Evolutionary conservation across 2,888 invertebrate genomes (phyloP), one percentile per base, ranked within the genome.

Genomic region (Epirrhoe tristata): DNA sequence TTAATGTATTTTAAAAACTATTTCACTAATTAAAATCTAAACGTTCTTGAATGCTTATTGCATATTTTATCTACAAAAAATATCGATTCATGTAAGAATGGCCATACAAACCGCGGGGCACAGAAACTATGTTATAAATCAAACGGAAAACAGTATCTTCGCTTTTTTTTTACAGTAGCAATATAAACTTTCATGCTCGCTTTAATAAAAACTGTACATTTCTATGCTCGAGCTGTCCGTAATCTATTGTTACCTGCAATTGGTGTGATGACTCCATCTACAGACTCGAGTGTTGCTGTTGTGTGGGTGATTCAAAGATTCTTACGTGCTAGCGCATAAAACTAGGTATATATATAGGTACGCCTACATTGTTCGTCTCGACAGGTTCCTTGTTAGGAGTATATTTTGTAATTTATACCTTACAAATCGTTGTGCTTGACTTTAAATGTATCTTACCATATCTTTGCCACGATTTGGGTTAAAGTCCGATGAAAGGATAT

Each of bases 251-350:
- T 58, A 58, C 43, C 58, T 66, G 54, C 62, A 58, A 34, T 54
- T 54, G 56, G 8, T 65, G 14, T 55, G 66, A 66, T 62, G 64
- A 59, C 58, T 58, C 46, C 46, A 58, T 58, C 39, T 51, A 56
- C 59, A 6, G 17, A 17, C 54, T 54, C 48, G 48, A 48, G 63
- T 36, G 55, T 58, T 58, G 31, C 48, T 24, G 34, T 56, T 53
- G 53, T 51, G 62, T 58, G 43, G 64, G 58, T 58, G 62, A 66
- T 58, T 61, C 58, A 55, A 39, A 58, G 57, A 51, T 51, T 51
- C 36, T 62, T 52, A 36, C 24, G 34, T 66, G 66, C 43, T 51
- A 58, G 54, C 50, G 32, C 17, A 54, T 58, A 50, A 58, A 58
- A 54, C 66, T 58, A 60, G 14, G 43, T 48, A 14, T 6, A 53